phyloP scores from a whole-genome alignment of 2,797 vertebrate genomes.

The Cossypha caffra region DNA sequence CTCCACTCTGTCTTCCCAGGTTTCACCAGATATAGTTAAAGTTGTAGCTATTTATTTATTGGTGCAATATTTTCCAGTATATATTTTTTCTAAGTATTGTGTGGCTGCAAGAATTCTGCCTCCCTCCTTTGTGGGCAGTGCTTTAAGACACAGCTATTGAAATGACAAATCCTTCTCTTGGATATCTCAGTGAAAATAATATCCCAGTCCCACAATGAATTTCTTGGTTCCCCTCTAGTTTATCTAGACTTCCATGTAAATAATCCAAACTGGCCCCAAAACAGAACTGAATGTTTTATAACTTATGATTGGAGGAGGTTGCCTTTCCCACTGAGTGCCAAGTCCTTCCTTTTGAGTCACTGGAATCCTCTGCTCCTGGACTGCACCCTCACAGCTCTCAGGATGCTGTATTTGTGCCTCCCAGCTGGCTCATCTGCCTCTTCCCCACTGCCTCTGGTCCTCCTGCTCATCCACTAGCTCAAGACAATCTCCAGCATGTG shows the following conservation, averaged over 20 bases:
- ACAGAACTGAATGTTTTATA: not conserved
- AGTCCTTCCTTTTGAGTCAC: not conserved
- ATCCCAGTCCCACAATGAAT: not conserved
- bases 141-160: not conserved
- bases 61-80: not conserved
- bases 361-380: not conserved
- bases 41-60: not conserved
- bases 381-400: accelerated
- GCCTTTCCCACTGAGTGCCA: not conserved
- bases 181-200: not conserved
- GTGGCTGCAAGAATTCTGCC: not conserved
- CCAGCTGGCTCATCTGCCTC: not conserved
- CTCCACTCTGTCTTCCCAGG: not conserved
- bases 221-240: not conserved
- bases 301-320: not conserved
- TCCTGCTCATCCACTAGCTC: not conserved
- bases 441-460: not conserved
- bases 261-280: not conserved
- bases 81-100: not conserved
- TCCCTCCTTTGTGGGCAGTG: not conserved
- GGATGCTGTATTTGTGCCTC: not conserved
- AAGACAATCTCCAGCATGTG: not conserved
- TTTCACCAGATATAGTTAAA: slow-evolving; percentile 16
- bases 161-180: not conserved
- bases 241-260: not conserved